These are phyloP conservation scores for Belonocnema kinseyi DNA, from an alignment of 1,140 invertebrate species.

Conservation along the genomic window DNA sequence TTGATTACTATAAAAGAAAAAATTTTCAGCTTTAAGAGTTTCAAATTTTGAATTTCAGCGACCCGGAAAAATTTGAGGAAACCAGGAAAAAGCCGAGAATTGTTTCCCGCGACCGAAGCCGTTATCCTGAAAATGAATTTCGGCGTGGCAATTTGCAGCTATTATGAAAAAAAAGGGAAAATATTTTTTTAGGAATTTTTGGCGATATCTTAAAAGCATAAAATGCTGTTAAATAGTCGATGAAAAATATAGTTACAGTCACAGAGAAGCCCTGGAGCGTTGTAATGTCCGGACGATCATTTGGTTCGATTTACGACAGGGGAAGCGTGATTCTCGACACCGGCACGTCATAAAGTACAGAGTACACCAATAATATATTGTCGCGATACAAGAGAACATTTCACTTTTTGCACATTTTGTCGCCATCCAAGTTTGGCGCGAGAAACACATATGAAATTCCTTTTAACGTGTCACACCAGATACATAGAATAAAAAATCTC, in stretches of 20 bases:
- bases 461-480: neutral
- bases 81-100: no score
- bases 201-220: no score
- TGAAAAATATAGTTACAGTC: conserved; percentile 10
- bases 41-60: no score
- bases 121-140: no score
- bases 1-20: no score
- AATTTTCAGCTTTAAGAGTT: no score
- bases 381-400: conserved; percentile 14
- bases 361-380: neutral
- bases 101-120: no score
- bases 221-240: no score
- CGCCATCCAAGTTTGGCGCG: neutral
- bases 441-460: conserved; percentile 7
- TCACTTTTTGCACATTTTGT: conserved; percentile 22
- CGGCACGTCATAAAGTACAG: conserved; percentile 1
- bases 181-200: no score
- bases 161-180: no score
- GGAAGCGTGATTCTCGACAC: conserved; percentile 26
- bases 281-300: conserved; percentile 25
- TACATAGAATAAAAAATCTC: neutral
- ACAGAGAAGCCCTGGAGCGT: conserved; percentile 13
- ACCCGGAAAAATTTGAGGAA: no score
- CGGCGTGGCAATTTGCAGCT: no score
- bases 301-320: conserved; percentile 21